A percentile compares a stretch with the other conserved stretches of the same genome.
Evolutionary conservation across 2,888 invertebrate species (phyloP).

Genomic region (Frankliniella intonsa): DNA sequence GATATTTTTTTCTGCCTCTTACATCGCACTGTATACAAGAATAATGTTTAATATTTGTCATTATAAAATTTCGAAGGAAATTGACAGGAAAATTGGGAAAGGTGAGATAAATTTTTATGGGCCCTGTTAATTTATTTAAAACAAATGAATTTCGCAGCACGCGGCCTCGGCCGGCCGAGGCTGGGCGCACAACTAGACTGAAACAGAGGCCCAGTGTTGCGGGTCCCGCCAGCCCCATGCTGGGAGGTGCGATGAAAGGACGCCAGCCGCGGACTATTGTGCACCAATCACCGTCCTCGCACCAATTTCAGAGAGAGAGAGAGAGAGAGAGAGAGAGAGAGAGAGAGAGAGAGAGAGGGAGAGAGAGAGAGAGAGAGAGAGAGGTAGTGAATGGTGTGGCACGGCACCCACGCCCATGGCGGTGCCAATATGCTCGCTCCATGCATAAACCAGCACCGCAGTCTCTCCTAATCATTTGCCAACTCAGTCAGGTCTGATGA

Average conservation of each 20-base stretch:
- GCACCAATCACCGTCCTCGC: neutral
- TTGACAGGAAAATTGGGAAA: no score
- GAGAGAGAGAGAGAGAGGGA: neutral
- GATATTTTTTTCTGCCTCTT: no score
- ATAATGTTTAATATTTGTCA: no score
- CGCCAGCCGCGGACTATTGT: neutral
- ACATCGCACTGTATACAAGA: no score
- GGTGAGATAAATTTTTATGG: no score
- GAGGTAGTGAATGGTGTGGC: neutral
- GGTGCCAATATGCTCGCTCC: neutral
- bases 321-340: neutral
- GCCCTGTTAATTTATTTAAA: no score
- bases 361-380: neutral
- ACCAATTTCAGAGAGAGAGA: neutral
- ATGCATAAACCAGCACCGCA: neutral
- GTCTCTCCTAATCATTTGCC: neutral
- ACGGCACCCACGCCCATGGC: neutral
- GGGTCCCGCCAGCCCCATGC: neutral
- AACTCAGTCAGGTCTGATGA: neutral
- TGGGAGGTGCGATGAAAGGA: no score
- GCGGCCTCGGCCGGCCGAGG: neutral
- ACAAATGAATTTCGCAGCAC: no score
- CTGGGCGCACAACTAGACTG: neutral
- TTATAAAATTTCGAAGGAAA: no score
- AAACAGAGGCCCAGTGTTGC: neutral